Conservation (phyloP, 1,140 invertebrate species). For the Agrypnia vestita region DNA sequence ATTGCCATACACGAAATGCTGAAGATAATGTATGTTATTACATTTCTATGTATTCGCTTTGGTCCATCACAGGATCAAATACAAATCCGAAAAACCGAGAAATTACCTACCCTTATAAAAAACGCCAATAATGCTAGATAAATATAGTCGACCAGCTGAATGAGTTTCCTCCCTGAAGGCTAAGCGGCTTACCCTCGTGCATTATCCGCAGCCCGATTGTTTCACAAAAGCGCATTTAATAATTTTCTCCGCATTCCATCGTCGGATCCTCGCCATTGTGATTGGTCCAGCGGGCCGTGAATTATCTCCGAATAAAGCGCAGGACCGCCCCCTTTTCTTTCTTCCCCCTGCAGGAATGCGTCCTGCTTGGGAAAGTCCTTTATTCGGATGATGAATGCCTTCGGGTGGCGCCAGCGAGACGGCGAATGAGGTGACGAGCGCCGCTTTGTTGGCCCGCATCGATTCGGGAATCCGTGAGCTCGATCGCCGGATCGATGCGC, state of each 20-base stretch:
- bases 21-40: too few species aligned
- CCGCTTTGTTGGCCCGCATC: constrained; percentile 1
- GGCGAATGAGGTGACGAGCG: constrained; percentile 27
- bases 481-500: constrained; percentile 19
- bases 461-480: constrained; percentile 3
- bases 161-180: constrained; percentile 15
- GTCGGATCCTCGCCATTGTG: constrained; percentile 17
- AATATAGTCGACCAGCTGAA: constrained; percentile 22
- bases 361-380: constrained; percentile 52
- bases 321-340: constrained; percentile 50
- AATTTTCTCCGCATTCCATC: constrained; percentile 57
- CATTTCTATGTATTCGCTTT: not conserved
- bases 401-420: constrained; percentile 52
- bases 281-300: constrained; percentile 51
- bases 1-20: too few species aligned
- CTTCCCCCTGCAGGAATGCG: constrained; percentile 41
- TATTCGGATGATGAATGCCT: constrained; percentile 52
- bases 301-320: constrained; percentile 51
- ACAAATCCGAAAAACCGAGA: constrained; percentile 24
- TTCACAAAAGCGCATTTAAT: constrained; percentile 50
- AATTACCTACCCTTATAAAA: not conserved
- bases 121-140: constrained; percentile 18
- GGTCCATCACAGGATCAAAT: constrained; percentile 7
- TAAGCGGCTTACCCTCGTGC: constrained; percentile 17
- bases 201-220: constrained; percentile 33